phyloP scores from a whole-genome alignment of 2,888 invertebrate genomes.

The Tyria jacobaeae region DNA sequence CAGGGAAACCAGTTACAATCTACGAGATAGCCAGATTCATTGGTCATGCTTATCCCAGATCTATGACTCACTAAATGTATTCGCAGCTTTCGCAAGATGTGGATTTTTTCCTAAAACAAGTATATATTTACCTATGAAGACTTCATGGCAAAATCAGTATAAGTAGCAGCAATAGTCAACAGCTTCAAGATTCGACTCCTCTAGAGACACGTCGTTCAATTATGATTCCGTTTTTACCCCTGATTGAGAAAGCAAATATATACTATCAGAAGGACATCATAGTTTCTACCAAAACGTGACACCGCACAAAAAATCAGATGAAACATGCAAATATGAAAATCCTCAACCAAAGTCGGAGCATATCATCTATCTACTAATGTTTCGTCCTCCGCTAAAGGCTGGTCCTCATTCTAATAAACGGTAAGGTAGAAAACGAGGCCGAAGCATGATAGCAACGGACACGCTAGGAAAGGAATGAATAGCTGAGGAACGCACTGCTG shows the following conservation, averaged over 20 bases:
- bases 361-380: not conserved
- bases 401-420: not conserved
- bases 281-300: too few relatives aligned
- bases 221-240: not conserved
- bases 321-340: too few relatives aligned
- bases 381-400: not conserved
- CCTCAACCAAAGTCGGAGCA: too few relatives aligned
- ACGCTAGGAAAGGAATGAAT: not conserved
- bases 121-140: not conserved
- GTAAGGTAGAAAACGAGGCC: not conserved
- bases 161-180: not conserved
- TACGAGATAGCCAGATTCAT: slow-evolving; percentile 2
- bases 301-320: too few relatives aligned
- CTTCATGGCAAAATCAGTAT: too few relatives aligned
- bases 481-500: not conserved
- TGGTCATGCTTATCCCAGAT: not conserved
- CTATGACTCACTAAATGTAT: not conserved
- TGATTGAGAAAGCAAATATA: not conserved
- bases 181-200: not conserved
- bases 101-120: not conserved
- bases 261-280: too few relatives aligned
- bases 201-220: not conserved
- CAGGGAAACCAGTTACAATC: slow-evolving; percentile 3
- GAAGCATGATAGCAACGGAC: slow-evolving; percentile 2
- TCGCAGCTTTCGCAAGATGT: too few relatives aligned